Evolutionary conservation across 2,113 vertebrate species (phyloP), one percentile per base, ranked within the genome.

Genomic region (Caretta caretta): DNA sequence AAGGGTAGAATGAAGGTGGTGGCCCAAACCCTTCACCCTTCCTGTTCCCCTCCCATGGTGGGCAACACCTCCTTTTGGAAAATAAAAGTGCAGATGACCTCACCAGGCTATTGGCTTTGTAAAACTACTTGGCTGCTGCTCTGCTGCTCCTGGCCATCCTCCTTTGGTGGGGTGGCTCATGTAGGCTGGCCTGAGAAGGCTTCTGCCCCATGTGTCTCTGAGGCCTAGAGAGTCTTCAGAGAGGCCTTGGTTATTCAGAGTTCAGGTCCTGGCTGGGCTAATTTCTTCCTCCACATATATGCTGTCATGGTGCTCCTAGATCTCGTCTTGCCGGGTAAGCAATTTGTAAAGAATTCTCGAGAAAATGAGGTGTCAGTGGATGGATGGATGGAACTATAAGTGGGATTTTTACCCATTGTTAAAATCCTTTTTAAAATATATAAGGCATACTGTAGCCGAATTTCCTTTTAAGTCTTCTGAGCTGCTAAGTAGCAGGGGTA

Each of bases 391-490:
- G 25, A 25, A 2, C 16, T 56, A 51, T 51, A 83, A 79, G 24
- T 79, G 92, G 19, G 54, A 65, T 80, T 93, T 80, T 10, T 2
- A 1, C 79, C n/a, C 51, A 50, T 97, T 90, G 83, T 78, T 93
- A 93, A 94, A 95, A 86, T 62, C 87, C 75, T 85, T 89, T 90
- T 88, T 16, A 80, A 75, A 49, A 84, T 90, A 24, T 49, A 19
- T 46, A 57, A 16, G n/a, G 59, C 5, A 42, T 6, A 5, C 31
- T 6, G 46, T 62, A 49, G 75, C 6, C 1, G 0, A 78, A 53
- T 51, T 42, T 96, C 91, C 92, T 85, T 90, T 97, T 83, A 96
- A 92, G 57, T 93, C 89, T 91, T 89, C 22, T 87, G 85, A 90
- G 25, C 51, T 76, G 29, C 83, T 93, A 90, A 87, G 24, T 75